These are phyloP conservation scores for Misgurnus mizolepis DNA, from an alignment of 2,113 vertebrate genomes.

Conservation along the genomic window DNA sequence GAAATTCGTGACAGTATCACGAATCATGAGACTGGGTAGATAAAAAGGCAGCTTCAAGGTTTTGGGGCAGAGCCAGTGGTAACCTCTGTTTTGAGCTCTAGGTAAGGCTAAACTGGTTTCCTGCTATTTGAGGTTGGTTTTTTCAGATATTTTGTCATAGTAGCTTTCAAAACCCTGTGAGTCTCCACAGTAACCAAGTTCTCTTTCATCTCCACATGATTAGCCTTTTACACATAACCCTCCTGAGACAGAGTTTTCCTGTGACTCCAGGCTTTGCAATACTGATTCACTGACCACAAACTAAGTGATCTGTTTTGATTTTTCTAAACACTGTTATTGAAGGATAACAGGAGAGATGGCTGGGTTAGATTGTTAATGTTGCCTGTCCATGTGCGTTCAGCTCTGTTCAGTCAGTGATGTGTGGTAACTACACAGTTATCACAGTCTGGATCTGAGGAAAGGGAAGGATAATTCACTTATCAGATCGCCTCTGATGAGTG, in stretches of 20 bases:
- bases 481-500: slow-evolving; percentile 69
- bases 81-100: slow-evolving; percentile 23
- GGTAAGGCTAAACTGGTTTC: not conserved
- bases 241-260: not conserved
- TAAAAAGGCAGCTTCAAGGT: not conserved
- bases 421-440: slow-evolving; percentile 71
- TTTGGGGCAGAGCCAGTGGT: not conserved
- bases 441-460: slow-evolving; percentile 70
- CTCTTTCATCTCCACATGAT: slow-evolving; percentile 30
- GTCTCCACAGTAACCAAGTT: slow-evolving; percentile 28
- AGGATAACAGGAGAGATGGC: slow-evolving; percentile 63
- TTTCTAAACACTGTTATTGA: slow-evolving; percentile 54
- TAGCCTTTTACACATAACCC: not conserved
- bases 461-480: slow-evolving; percentile 75
- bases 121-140: slow-evolving; percentile 10
- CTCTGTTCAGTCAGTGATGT: slow-evolving; percentile 71
- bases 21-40: no score
- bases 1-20: no score
- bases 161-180: slow-evolving; percentile 30
- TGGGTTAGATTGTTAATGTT: slow-evolving; percentile 65
- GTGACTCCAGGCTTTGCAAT: not conserved
- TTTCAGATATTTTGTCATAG: slow-evolving; percentile 36
- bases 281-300: slow-evolving; percentile 52
- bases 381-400: slow-evolving; percentile 50
- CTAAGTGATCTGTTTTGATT: slow-evolving; percentile 54